Base-by-base conservation (phyloP, 2,888 invertebrate species). In the Cartodere bifasciata region DNA sequence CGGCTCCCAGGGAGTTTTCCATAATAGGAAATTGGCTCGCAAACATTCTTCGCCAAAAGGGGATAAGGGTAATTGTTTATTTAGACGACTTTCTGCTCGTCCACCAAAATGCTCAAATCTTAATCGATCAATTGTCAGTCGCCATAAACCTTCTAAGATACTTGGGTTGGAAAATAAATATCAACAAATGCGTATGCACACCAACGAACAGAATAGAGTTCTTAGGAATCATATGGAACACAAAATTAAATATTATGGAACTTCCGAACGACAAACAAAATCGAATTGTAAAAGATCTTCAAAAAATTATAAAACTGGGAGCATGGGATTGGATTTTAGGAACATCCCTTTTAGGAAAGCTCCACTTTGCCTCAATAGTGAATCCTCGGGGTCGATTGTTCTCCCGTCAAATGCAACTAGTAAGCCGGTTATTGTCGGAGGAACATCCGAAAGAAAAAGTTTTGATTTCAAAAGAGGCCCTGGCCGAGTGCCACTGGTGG, bases 151-250 rank as follows among this genome's bases (percentile, higher is more conserved):
- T 39, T 7, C 17, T 42, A 7, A 12, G 32, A 16, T 10, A 13
- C 6, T 16, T 41, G 24, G 40, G 42, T 2, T 41, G 39, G 40
- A 12, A 22, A 9, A 14, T 42, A 10, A 41, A 41, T 31, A 17
- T 6, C 13, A 23, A 39, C 14, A 41, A 42, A 29, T 39, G 37
- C 10, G 3, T 31, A 13, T 16, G 7, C 20, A 16, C 12, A 6
- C 37, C 40, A n/a, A 15, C 13, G 11, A 33, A 10, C 4, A 10
- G 14, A 4, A 10, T 37, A 6, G 31, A 35, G 11, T 42, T 34
- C 24, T 25, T 42, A 14, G 40, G 40, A 17, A 35, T 42, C 4
- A 9, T 26, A 2, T 42, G 38, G 40, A 11, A 40, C 20, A 37
- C 41, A n/a, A 14, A 3, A 16, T 6, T 21, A 9, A 23, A 32